These are phyloP conservation scores for Zonitis immaculata DNA, from an alignment of 2,888 invertebrate species.

Conservation along the genomic window DNA sequence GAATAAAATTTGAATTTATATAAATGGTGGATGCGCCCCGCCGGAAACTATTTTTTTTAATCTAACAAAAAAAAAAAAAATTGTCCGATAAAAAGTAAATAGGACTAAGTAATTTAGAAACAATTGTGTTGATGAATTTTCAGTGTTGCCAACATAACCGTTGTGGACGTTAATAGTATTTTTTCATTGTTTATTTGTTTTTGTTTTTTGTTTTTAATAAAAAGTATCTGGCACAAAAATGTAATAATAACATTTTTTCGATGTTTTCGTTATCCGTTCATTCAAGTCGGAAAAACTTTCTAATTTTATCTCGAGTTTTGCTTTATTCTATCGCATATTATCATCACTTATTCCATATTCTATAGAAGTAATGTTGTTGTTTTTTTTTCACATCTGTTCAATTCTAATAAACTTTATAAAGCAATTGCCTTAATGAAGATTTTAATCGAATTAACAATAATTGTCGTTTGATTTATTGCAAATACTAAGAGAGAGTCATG, in stretches of 20 bases:
- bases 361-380: not conserved
- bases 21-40: constrained; percentile 3
- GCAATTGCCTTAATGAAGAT: no score
- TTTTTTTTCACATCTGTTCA: not conserved
- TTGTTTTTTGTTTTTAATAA: no score
- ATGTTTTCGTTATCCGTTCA: not conserved
- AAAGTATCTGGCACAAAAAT: not conserved
- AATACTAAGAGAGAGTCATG: constrained; percentile 58
- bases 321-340: not conserved
- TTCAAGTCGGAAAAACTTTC: not conserved
- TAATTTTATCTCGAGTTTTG: not conserved
- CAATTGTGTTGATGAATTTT: no score
- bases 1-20: no score
- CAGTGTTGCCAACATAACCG: no score
- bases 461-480: constrained; percentile 12
- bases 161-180: no score
- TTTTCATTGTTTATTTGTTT: no score
- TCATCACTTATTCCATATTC: not conserved
- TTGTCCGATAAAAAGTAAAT: no score
- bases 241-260: not conserved
- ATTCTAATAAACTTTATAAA: no score
- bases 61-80: no score
- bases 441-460: not conserved
- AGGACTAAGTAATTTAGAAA: no score
- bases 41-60: not conserved